Conservation (phyloP, 1,140 invertebrate genomes). For the Drosophila kikkawai region DNA sequence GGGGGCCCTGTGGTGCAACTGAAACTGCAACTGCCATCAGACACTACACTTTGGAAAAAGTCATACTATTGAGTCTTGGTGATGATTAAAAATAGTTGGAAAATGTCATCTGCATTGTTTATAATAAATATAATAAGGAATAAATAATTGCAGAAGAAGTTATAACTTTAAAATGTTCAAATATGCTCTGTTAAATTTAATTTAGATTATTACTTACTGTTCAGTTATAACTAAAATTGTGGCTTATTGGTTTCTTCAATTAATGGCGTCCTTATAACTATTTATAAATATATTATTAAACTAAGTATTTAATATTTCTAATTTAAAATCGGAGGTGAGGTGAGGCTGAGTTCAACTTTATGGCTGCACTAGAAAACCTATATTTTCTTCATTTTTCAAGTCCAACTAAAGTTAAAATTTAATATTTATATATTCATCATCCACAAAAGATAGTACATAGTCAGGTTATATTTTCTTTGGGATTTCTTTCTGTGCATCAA, state of each 20-base stretch:
- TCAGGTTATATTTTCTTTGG: background rate
- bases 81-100: background rate
- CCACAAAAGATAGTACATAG: too few relatives aligned
- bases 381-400: background rate
- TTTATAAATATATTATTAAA: background rate
- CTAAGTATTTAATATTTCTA: background rate
- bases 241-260: background rate
- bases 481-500: slow-evolving; percentile 13
- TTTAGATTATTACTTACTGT: background rate
- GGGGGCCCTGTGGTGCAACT: slow-evolving; percentile 67
- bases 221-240: background rate
- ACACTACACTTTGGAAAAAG: slow-evolving; percentile 10
- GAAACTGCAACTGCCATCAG: slow-evolving; percentile 34
- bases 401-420: background rate
- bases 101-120: fast-evolving
- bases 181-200: background rate
- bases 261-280: too few relatives aligned
- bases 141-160: background rate
- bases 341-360: background rate
- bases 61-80: too few relatives aligned
- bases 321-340: too few relatives aligned
- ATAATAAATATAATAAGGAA: background rate
- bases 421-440: background rate
- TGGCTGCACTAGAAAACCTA: background rate
- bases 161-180: background rate